These are phyloP conservation scores for Hydrotaea diabolus DNA, from an alignment of 2,888 invertebrate genomes.

Conservation along the genomic window DNA sequence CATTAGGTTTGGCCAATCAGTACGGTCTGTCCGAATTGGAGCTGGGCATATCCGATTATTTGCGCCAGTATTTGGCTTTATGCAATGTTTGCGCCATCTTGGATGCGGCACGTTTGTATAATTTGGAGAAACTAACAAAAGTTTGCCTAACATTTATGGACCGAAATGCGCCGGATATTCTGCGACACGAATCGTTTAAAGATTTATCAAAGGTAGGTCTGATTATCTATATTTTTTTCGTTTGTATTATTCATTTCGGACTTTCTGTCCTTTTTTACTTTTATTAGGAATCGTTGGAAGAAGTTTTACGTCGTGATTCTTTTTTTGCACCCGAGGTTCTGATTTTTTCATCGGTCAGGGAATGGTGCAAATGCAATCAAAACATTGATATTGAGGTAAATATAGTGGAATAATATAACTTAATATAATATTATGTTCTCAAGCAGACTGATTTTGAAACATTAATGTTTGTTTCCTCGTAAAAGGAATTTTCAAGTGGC, in stretches of 20 bases:
- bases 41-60: conserved; percentile 94
- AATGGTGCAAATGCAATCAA: conserved; percentile 92
- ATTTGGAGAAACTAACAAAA: conserved; percentile 85
- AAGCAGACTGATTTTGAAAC: too few relatives aligned
- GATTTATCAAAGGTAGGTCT: conserved; percentile 89
- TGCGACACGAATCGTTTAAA: conserved; percentile 91
- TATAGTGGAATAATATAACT: not conserved
- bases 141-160: conserved; percentile 96
- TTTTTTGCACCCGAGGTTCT: conserved; percentile 98
- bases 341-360: conserved; percentile 94
- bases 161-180: conserved; percentile 91
- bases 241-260: not conserved
- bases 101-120: conserved; percentile 90
- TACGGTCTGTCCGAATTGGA: conserved; percentile 97
- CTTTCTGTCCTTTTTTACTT: not conserved
- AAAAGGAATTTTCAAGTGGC: too few relatives aligned
- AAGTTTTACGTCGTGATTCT: conserved; percentile 93
- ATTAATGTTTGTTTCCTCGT: too few relatives aligned
- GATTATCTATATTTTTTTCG: not conserved
- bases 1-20: conserved; percentile 94
- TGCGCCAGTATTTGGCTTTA: conserved; percentile 92
- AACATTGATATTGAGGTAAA: conserved; percentile 80
- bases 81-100: conserved; percentile 97
- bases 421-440: too few relatives aligned
- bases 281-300: conserved; percentile 86